Percentiles rank a stretch among this genome's conserved stretches.
phyloP scores from a whole-genome alignment of 1,140 invertebrate genomes.

The Pristionchus pacificus region DNA sequence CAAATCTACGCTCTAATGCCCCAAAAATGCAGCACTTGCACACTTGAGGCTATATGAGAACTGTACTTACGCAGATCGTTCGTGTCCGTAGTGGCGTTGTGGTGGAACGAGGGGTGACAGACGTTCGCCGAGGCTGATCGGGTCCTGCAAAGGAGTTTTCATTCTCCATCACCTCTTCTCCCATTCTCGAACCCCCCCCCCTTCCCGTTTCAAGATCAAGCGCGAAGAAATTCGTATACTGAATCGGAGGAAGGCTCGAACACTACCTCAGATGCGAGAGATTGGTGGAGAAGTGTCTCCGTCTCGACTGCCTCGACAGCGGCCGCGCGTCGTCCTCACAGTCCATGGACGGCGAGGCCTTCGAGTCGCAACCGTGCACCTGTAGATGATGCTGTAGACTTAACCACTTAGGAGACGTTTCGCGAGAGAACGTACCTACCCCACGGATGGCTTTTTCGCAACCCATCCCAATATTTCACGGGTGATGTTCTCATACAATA shows the following conservation, averaged over 20 bases:
- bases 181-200: conserved; percentile 1
- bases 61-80: conserved; percentile 26
- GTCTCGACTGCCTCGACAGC: conserved; percentile 27
- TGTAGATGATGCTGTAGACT: not conserved
- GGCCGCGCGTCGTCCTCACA: conserved; percentile 29
- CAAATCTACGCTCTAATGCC: too few species aligned
- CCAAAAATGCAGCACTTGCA: too few species aligned
- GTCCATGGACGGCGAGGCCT: conserved; percentile 36
- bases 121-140: conserved; percentile 27
- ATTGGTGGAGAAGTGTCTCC: conserved; percentile 25
- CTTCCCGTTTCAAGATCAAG: not conserved
- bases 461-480: too few species aligned
- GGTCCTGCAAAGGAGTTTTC: conserved; percentile 17
- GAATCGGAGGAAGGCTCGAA: conserved; percentile 10
- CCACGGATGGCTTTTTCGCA: too few species aligned
- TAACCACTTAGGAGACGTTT: too few species aligned
- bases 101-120: conserved; percentile 18
- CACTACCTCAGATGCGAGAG: conserved; percentile 16
- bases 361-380: conserved; percentile 40
- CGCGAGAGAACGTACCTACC: too few species aligned
- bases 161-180: too few species aligned
- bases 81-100: conserved; percentile 31
- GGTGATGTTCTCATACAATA: too few species aligned
- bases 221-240: conserved; percentile 7
- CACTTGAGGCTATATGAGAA: too few species aligned